Evolutionary conservation across 2,888 invertebrate species (phyloP).

Genomic region (Cyrtodaria siliqua): DNA sequence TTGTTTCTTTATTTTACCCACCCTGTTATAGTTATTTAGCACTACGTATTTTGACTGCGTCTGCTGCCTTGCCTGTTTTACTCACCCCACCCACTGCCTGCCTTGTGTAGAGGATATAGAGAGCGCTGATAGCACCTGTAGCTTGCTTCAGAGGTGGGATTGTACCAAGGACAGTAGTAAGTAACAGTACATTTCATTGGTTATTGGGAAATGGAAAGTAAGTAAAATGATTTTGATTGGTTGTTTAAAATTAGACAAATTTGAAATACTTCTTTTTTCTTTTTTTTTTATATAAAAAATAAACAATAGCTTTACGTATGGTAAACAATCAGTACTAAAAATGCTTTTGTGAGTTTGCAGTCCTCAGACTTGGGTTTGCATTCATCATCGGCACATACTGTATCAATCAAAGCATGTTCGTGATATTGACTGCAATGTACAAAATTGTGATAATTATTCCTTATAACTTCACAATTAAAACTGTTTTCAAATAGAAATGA

Average conservation of each 20-base stretch:
- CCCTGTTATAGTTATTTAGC: constrained; percentile 29
- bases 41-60: constrained; percentile 16
- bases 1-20: constrained; percentile 5
- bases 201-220: neutral
- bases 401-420: no score
- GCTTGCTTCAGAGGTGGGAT: constrained; percentile 2
- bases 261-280: neutral
- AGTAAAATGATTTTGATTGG: neutral
- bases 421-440: no score
- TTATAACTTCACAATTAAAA: neutral
- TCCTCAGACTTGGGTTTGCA: no score
- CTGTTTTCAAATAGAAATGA: neutral
- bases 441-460: no score
- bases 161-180: neutral
- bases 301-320: no score
- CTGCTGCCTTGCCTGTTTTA: constrained; percentile 39
- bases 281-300: neutral
- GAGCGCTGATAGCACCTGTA: neutral
- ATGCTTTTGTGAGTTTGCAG: no score
- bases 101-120: constrained; percentile 5
- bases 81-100: constrained; percentile 21
- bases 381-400: no score
- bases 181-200: constrained; percentile 1
- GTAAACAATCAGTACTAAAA: no score
- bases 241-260: neutral